Evolutionary conservation across 2,888 invertebrate genomes (phyloP).

Genomic region (Stegana nigrithorax): DNA sequence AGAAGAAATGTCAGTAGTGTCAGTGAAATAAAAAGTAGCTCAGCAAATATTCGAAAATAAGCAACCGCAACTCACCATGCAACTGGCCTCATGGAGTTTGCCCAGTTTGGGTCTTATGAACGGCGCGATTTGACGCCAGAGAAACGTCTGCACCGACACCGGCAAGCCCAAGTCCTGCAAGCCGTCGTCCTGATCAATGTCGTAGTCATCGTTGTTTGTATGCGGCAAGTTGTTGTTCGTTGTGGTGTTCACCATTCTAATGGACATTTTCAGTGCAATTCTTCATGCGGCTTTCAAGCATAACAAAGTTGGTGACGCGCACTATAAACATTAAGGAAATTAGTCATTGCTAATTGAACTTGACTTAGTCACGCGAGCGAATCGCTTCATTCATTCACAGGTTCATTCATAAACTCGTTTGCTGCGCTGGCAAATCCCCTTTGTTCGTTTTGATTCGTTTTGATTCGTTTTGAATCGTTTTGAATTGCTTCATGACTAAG

Average conservation of each 20-base stretch:
- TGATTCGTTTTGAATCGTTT: too few relatives aligned
- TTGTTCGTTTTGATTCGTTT: too few relatives aligned
- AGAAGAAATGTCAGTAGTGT: background rate
- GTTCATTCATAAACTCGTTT: constrained; percentile 17
- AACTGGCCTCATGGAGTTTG: constrained; percentile 96
- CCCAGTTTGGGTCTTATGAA: constrained; percentile 96
- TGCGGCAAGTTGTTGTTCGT: constrained; percentile 49
- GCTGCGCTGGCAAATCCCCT: background rate
- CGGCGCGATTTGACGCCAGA: constrained; percentile 97
- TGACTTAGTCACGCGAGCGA: constrained; percentile 11
- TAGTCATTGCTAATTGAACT: background rate
- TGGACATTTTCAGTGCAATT: constrained; percentile 27
- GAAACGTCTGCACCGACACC: constrained; percentile 94
- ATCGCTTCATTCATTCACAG: background rate
- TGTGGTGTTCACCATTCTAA: constrained; percentile 49
- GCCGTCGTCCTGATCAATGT: constrained; percentile 72
- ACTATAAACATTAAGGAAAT: background rate
- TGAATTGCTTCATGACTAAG: too few relatives aligned
- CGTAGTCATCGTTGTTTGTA: constrained; percentile 61
- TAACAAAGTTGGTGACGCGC: background rate
- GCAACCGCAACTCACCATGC: constrained; percentile 81
- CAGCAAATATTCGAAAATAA: background rate
- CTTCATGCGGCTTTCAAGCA: constrained; percentile 36
- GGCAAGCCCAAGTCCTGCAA: constrained; percentile 85
- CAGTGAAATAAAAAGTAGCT: background rate